Percentiles rank a stretch among this genome's conserved stretches.
phyloP scores from a whole-genome alignment of 2,113 vertebrate species.

The Halichoeres trimaculatus region DNA sequence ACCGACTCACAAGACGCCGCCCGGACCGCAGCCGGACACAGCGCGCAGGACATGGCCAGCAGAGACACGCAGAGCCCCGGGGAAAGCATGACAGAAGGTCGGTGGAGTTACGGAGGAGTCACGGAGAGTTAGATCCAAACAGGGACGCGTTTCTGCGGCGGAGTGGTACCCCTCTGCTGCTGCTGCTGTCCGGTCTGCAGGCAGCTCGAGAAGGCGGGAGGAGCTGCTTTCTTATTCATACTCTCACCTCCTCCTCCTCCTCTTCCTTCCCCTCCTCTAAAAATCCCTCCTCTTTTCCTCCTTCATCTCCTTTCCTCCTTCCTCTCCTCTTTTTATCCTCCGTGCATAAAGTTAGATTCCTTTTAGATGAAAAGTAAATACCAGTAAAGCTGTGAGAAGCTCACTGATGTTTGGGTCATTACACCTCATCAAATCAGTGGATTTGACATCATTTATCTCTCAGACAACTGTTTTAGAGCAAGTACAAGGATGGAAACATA shows the following conservation, averaged over 20 bases:
- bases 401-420: background rate
- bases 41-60: conserved; percentile 77
- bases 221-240: conserved; percentile 48
- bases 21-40: conserved; percentile 69
- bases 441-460: background rate
- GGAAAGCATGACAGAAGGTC: conserved; percentile 64
- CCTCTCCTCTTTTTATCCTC: conserved; percentile 17
- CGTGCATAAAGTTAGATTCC: conserved; percentile 52
- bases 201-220: conserved; percentile 51
- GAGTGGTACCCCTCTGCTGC: conserved; percentile 17
- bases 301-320: background rate
- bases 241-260: conserved; percentile 1
- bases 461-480: too few relatives aligned
- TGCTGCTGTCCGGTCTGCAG: conserved; percentile 41
- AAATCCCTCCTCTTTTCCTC: background rate
- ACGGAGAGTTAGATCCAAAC: conserved; percentile 20
- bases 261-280: background rate
- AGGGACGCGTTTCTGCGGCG: conserved; percentile 14
- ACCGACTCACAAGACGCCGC: conserved; percentile 92
- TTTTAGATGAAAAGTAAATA: conserved; percentile 75
- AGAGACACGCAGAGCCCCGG: conserved; percentile 66
- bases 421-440: background rate
- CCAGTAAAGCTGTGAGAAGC: conserved; percentile 31
- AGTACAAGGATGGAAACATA: too few relatives aligned
- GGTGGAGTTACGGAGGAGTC: background rate